These are phyloP conservation scores for Ondatra zibethicus DNA, from an alignment of 2,113 vertebrate species.

Conservation along the genomic window DNA sequence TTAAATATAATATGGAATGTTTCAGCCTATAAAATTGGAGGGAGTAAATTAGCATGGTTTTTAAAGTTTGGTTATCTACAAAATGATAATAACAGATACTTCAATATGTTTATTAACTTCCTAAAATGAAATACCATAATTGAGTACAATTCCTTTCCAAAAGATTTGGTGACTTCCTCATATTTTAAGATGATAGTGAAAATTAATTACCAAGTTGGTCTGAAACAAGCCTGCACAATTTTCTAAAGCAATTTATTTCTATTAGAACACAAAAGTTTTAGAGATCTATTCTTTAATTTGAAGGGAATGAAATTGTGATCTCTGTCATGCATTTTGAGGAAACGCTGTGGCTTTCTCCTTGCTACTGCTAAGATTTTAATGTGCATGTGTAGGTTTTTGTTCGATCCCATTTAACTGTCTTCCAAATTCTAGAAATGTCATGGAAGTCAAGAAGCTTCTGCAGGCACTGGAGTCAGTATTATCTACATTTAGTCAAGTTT, in stretches of 20 bases:
- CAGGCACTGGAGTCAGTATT: background rate
- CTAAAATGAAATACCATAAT: background rate
- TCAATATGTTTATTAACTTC: background rate
- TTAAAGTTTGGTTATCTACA: background rate
- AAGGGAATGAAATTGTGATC: background rate
- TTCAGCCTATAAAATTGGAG: background rate
- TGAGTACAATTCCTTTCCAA: background rate
- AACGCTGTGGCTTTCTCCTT: background rate
- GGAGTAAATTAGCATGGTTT: background rate
- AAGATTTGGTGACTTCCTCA: background rate
- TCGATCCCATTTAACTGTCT: background rate
- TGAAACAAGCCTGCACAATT: background rate
- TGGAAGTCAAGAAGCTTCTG: background rate
- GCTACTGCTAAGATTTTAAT: background rate
- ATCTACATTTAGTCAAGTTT: background rate
- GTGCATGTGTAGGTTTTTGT: background rate
- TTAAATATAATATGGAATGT: background rate
- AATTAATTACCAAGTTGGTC: background rate
- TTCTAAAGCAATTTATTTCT: slow-evolving; percentile 8
- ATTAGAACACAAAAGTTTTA: background rate
- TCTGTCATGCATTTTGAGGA: background rate
- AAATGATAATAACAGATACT: background rate
- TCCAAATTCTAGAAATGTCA: background rate
- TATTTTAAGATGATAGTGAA: background rate
- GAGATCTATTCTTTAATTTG: background rate